Percentiles rank a stretch among this genome's conserved stretches.
These are phyloP conservation scores for Ips typographus DNA, from an alignment of 1,140 invertebrate species.

Conservation along the genomic window DNA sequence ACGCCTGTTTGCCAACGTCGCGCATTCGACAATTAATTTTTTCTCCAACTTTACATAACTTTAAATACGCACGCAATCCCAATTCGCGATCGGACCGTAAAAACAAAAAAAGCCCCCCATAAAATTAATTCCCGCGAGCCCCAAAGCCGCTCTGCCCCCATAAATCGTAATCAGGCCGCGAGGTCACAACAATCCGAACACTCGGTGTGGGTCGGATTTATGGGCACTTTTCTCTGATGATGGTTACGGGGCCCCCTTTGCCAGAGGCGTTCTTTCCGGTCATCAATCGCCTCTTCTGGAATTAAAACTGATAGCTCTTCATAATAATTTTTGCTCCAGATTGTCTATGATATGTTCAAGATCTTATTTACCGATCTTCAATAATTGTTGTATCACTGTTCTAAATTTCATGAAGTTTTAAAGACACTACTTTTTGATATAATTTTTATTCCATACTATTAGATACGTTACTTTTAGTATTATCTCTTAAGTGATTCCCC, in stretches of 20 bases:
- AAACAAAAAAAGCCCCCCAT: slow-evolving; percentile 29
- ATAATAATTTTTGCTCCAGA: no score
- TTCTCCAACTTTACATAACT: slow-evolving; percentile 29
- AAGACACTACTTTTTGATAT: no score
- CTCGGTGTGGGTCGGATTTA: slow-evolving; percentile 32
- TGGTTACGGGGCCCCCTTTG: not conserved
- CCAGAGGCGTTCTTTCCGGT: no score
- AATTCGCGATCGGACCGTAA: slow-evolving; percentile 19
- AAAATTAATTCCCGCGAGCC: slow-evolving; percentile 31
- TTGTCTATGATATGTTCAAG: no score
- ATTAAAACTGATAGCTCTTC: no score
- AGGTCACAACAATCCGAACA: slow-evolving; percentile 34
- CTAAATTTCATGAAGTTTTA: no score
- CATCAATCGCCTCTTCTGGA: no score
- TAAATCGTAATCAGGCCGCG: slow-evolving; percentile 33
- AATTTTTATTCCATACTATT: no score
- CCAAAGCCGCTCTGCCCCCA: slow-evolving; percentile 29
- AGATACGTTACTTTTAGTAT: no score
- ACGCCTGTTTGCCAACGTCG: slow-evolving; percentile 19
- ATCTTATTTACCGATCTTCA: no score
- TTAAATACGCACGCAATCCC: slow-evolving; percentile 31
- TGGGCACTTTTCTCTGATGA: slow-evolving; percentile 16
- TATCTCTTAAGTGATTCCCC: no score
- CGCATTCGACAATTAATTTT: slow-evolving; percentile 28
- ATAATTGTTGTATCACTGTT: no score